Percentiles rank a stretch among this genome's conserved stretches.
Conservation (phyloP, 2,888 invertebrate species). For the Plusia festucae region DNA sequence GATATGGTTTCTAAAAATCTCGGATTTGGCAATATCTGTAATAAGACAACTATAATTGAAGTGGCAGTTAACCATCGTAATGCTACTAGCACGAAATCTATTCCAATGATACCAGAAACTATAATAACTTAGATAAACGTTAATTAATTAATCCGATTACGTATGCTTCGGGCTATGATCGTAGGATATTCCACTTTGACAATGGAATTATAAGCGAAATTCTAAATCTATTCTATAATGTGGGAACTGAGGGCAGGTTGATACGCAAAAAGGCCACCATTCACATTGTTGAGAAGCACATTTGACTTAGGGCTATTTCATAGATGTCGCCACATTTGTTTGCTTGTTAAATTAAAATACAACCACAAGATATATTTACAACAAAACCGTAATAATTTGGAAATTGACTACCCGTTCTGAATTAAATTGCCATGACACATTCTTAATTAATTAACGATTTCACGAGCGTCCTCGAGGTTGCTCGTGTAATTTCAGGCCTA, state of each 20-base stretch:
- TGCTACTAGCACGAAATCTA: not conserved
- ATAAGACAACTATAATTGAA: too few relatives aligned
- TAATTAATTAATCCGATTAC: constrained; percentile 1
- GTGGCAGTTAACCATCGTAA: too few relatives aligned
- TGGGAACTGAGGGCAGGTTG: too few relatives aligned
- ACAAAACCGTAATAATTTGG: not conserved
- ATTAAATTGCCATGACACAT: too few relatives aligned
- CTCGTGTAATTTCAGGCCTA: too few relatives aligned
- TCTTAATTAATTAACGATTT: too few relatives aligned
- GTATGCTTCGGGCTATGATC: not conserved
- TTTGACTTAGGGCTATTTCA: not conserved
- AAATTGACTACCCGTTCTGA: too few relatives aligned
- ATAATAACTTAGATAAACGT: not conserved
- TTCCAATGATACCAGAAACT: not conserved
- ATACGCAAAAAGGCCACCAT: not conserved
- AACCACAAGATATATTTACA: not conserved
- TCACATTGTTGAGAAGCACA: not conserved
- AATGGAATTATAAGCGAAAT: not conserved
- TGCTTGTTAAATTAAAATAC: not conserved
- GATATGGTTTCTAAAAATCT: too few relatives aligned
- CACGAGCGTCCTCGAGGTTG: too few relatives aligned
- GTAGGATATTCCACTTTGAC: not conserved
- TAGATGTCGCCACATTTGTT: not conserved
- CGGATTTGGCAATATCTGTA: too few relatives aligned
- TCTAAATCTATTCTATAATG: not conserved